Evolutionary conservation across 2,113 vertebrate species (phyloP), one percentile per base, ranked within the genome.

Genomic region (Motacilla alba): DNA sequence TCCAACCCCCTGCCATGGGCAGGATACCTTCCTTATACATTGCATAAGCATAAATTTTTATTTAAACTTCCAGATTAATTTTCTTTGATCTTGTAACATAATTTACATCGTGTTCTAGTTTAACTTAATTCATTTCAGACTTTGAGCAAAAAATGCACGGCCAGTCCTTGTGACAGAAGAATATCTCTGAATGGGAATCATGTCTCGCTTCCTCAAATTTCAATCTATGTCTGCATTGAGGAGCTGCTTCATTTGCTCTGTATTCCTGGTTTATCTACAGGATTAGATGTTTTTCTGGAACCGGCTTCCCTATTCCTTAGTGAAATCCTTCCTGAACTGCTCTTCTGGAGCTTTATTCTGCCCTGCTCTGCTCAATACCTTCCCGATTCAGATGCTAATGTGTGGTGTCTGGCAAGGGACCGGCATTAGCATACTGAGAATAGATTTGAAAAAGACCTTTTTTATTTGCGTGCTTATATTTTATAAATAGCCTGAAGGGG

Each of bases 301-400:
- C 7, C 18, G 14, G 39, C 63, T 46, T 87, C 84, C 14, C n/a
- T 87, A 4, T 75, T 83, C 24, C 30, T 52, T 31, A 15, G 70
- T 64, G 56, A 55, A 66, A 88, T 22, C 35, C 26, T 86, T 83
- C 74, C 53, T 62, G 72, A 70, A 19, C 58, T 69, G 58, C 84
- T 94, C 33, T 80, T 93, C 95, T 96, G 89, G 95, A 92, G 79
- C 83, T 83, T 67, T 80, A 8, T 75, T 78, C 6, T 74, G 68
- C 83, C 18, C 33, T 66, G 72, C 35, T 43, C 46, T 28, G 59
- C 73, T 94, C 79, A 31, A 16, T 74, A 53, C 50, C 55, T 70
- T 90, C 39, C 28, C 23, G 37, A 93, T 95, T 92, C 86, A 87
- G 64, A 93, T 92, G 95, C 80, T 90, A 78, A 92, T 90, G 39